Percentiles rank a stretch among this genome's conserved stretches.
These are phyloP conservation scores for Ptychodera flava DNA, from an alignment of 35 echinoderm and acorn worm genomes.

Conservation along the genomic window DNA sequence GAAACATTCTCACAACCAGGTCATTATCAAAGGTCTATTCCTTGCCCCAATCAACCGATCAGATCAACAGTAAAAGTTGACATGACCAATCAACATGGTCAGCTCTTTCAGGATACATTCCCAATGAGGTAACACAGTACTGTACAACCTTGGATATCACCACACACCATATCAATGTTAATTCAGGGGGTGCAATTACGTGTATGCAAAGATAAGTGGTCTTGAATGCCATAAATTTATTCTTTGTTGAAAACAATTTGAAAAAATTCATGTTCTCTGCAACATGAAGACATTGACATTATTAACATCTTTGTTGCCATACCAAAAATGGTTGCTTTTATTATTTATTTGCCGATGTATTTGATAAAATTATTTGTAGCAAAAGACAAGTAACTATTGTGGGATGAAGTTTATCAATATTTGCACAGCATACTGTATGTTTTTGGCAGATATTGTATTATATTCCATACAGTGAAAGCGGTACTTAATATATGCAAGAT, in stretches of 20 bases:
- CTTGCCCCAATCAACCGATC: slow-evolving; percentile 42
- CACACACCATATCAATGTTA: not conserved
- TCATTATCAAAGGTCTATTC: slow-evolving; percentile 7
- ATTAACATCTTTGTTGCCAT: no score
- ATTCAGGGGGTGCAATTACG: slow-evolving; percentile 5
- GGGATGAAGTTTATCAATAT: no score
- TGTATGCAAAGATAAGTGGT: not conserved
- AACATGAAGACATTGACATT: no score
- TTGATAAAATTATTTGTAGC: no score
- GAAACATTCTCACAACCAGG: slow-evolving; percentile 14
- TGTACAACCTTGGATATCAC: not conserved
- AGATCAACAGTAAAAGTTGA: slow-evolving; percentile 34
- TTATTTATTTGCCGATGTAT: no score
- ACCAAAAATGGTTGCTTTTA: no score
- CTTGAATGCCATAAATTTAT: not conserved
- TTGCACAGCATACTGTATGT: no score
- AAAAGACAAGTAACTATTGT: no score
- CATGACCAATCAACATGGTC: slow-evolving; percentile 52
- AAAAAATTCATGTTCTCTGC: not conserved
- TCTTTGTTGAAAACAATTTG: not conserved
- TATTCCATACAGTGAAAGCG: no score
- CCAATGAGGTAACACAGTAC: slow-evolving; percentile 24
- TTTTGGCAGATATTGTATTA: no score
- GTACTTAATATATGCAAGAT: no score
- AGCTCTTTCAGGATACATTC: slow-evolving; percentile 40